Conservation (phyloP, 2,888 invertebrate genomes). For the Tetrapedia diversipes region DNA sequence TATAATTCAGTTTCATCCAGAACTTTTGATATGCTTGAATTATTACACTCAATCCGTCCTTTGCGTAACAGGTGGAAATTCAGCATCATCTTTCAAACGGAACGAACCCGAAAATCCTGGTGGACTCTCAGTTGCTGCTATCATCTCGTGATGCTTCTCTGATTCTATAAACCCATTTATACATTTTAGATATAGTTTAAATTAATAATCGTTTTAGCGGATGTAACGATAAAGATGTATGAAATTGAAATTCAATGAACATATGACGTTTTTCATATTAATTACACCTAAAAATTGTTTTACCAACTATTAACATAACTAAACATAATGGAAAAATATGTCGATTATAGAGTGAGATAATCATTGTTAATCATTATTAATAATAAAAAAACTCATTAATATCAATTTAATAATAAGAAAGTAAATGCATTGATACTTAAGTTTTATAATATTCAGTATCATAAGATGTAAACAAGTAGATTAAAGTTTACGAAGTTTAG, state of each 20-base stretch:
- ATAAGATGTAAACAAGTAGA: conserved; percentile 24
- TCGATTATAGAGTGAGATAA: conserved; percentile 50
- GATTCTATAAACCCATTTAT: conserved; percentile 85
- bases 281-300: conserved; percentile 7
- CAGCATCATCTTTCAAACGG: conserved; percentile 91
- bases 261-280: conserved; percentile 52
- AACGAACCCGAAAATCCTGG: conserved; percentile 86
- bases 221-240: conserved; percentile 72
- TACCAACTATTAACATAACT: neutral
- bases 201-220: conserved; percentile 43
- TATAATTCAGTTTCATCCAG: conserved; percentile 30
- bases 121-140: conserved; percentile 88
- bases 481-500: neutral
- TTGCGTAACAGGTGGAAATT: conserved; percentile 92
- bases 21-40: conserved; percentile 70
- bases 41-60: conserved; percentile 83
- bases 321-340: conserved; percentile 41
- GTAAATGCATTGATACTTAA: neutral
- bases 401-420: conserved; percentile 6
- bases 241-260: conserved; percentile 59
- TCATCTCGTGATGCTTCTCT: conserved; percentile 89
- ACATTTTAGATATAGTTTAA: conserved; percentile 29
- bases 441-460: neutral
- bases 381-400: conserved; percentile 33
- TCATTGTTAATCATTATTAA: conserved; percentile 48